These are phyloP conservation scores for Hemiscyllium ocellatum DNA, from an alignment of 2,113 vertebrate genomes.

Conservation along the genomic window DNA sequence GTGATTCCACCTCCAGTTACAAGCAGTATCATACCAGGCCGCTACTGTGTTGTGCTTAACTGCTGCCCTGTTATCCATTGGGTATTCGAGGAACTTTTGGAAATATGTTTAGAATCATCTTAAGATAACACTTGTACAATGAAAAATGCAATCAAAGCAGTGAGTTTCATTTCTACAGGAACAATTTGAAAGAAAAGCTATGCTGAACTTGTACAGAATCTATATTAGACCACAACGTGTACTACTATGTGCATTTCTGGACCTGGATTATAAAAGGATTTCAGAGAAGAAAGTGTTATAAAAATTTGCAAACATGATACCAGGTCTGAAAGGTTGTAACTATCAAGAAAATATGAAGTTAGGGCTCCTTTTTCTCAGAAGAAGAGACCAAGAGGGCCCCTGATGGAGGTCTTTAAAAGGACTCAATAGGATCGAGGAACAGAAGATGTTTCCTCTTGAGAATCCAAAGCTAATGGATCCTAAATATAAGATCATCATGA, in stretches of 20 bases:
- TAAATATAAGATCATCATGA: too few species aligned
- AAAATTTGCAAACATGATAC: too few species aligned
- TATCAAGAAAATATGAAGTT: too few species aligned
- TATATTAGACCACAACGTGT: neutral
- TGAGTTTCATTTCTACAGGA: neutral
- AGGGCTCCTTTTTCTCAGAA: too few species aligned
- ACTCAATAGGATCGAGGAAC: too few species aligned
- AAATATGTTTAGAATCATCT: neutral
- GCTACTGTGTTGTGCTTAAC: neutral
- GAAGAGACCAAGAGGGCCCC: too few species aligned
- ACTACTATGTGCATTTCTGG: neutral
- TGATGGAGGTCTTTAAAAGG: too few species aligned
- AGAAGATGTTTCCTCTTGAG: neutral
- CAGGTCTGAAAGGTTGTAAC: too few species aligned
- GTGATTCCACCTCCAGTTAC: neutral
- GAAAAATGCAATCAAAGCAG: neutral
- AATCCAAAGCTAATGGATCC: too few species aligned
- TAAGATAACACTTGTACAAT: neutral
- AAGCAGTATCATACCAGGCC: neutral
- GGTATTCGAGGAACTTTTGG: neutral
- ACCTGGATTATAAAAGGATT: neutral
- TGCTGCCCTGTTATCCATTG: neutral
- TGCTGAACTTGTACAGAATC: neutral
- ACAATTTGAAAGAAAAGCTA: neutral
- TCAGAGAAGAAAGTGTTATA: neutral